Conservation (phyloP, 2,797 vertebrate genomes). For the Remorina albescens region DNA sequence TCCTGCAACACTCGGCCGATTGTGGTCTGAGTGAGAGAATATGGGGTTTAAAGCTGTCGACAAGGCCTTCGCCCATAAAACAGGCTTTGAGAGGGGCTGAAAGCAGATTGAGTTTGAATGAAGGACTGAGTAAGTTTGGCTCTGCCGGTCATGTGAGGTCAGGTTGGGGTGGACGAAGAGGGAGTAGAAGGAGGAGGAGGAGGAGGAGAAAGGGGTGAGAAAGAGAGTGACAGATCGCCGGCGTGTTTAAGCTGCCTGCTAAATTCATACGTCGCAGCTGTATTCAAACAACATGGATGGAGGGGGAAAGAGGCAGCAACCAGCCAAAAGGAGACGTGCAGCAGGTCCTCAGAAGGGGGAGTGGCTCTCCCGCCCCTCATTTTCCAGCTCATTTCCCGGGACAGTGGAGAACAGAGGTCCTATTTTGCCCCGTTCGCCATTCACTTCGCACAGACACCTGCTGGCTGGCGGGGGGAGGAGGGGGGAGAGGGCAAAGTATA, state of each 20-base stretch:
- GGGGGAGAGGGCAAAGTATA: conserved; percentile 56
- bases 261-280: conserved; percentile 87
- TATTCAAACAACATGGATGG: conserved; percentile 81
- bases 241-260: conserved; percentile 83
- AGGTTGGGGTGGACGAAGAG: conserved; percentile 34
- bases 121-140: conserved; percentile 54
- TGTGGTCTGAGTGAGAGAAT: conserved; percentile 61
- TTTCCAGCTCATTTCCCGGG: conserved; percentile 86
- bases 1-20: conserved; percentile 53
- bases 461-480: conserved; percentile 56
- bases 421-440: conserved; percentile 70
- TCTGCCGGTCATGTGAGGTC: conserved; percentile 69
- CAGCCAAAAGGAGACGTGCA: conserved; percentile 64
- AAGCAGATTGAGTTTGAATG: conserved; percentile 82
- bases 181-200: conserved; percentile 17
- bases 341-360: conserved; percentile 73
- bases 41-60: conserved; percentile 63
- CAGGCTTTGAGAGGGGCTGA: conserved; percentile 66
- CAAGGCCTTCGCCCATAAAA: conserved; percentile 60
- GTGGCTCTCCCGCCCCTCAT: conserved; percentile 81
- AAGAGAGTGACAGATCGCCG: conserved; percentile 72
- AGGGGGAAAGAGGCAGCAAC: conserved; percentile 38
- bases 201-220: conserved; percentile 6
- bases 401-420: conserved; percentile 81
- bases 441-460: conserved; percentile 84